These are phyloP conservation scores for Lasioglossum calceatum DNA, from an alignment of 2,888 invertebrate genomes.

Conservation along the genomic window DNA sequence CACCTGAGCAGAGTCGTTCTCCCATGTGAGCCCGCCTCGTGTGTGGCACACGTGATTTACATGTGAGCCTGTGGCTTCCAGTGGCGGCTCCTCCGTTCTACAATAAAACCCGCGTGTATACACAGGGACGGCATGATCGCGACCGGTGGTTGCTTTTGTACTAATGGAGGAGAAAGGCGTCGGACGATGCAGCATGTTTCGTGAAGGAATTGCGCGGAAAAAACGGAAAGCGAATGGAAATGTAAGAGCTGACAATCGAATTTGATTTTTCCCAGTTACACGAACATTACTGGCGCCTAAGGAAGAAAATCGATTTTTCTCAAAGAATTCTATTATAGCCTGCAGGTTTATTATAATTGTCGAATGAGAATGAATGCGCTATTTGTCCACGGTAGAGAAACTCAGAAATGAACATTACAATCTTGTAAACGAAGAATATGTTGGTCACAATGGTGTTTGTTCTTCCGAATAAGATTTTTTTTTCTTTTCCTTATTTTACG, in stretches of 20 bases:
- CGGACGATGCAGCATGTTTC: constrained; percentile 73
- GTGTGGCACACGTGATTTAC: constrained; percentile 73
- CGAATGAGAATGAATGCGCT: too few relatives aligned
- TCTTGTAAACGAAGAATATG: too few relatives aligned
- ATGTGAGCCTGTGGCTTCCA: constrained; percentile 68
- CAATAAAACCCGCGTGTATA: constrained; percentile 34
- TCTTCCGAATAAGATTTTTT: too few relatives aligned
- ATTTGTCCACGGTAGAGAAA: too few relatives aligned
- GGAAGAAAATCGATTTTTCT: too few relatives aligned
- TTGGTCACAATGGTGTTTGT: too few relatives aligned
- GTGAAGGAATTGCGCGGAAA: constrained; percentile 71
- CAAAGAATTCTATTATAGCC: too few relatives aligned
- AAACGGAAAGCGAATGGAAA: background rate
- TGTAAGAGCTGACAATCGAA: background rate
- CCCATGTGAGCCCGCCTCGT: constrained; percentile 61
- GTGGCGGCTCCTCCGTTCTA: constrained; percentile 56
- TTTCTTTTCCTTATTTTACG: too few relatives aligned
- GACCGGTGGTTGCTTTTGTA: constrained; percentile 54
- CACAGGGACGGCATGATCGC: constrained; percentile 42
- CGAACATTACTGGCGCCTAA: too few relatives aligned
- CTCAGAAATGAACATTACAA: too few relatives aligned
- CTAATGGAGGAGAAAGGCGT: constrained; percentile 61
- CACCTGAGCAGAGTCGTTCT: constrained; percentile 40
- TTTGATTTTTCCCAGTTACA: too few relatives aligned
- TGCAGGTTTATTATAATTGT: too few relatives aligned